phyloP scores from a whole-genome alignment of 2,797 vertebrate genomes.

The Pachyuromys duprasi region DNA sequence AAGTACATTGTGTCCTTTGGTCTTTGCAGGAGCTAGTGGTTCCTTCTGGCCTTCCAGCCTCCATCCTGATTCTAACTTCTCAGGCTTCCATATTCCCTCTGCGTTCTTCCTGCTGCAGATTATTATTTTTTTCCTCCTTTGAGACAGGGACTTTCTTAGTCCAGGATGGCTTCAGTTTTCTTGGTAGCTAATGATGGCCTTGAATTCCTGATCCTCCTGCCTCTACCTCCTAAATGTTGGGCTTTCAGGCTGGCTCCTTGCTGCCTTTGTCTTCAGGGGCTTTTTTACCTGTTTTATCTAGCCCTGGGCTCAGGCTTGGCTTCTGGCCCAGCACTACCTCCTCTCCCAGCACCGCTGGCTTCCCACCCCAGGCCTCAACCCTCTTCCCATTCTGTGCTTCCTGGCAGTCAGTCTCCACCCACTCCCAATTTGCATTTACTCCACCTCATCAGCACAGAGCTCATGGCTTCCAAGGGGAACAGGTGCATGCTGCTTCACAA shows the following conservation, averaged over 20 bases:
- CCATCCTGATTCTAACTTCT: background rate
- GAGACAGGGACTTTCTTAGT: background rate
- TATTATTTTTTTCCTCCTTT: background rate
- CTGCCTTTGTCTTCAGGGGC: background rate
- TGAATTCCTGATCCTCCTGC: background rate
- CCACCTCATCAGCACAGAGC: conserved; percentile 32
- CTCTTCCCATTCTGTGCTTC: conserved; percentile 43
- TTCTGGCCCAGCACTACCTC: background rate
- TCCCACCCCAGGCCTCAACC: background rate
- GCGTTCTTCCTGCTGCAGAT: background rate
- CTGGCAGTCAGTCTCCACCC: conserved; percentile 62
- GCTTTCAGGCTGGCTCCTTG: background rate
- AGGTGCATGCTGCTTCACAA: background rate
- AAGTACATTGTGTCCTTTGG: background rate
- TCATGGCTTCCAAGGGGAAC: background rate
- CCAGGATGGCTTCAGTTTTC: background rate
- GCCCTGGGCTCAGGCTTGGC: background rate
- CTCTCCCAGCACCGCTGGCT: background rate
- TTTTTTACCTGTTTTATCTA: background rate
- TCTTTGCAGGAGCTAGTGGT: background rate
- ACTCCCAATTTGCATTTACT: conserved; percentile 65
- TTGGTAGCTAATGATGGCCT: background rate
- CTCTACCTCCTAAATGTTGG: background rate
- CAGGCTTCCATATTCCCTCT: background rate
- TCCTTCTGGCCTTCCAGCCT: background rate